Conservation (phyloP, 1,140 invertebrate species). For the Rhizoglyphus robini region DNA sequence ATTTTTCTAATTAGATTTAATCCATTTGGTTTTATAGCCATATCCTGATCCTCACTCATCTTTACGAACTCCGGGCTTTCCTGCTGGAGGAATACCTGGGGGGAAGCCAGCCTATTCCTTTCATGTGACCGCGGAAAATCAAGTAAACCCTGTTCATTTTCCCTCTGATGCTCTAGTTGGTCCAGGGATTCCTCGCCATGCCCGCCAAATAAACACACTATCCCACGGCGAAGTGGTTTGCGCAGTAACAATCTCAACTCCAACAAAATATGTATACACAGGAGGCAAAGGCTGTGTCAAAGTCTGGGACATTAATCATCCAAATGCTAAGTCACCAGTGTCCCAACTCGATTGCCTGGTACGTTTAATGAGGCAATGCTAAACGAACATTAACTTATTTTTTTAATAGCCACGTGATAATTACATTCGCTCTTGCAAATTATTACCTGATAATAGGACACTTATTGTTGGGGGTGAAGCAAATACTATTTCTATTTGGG, state of each 20-base stretch:
- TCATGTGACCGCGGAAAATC: slow-evolving; percentile 67
- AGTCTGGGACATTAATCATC: slow-evolving; percentile 67
- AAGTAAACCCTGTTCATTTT: slow-evolving; percentile 82
- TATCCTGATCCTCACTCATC: slow-evolving; percentile 65
- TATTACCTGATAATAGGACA: slow-evolving; percentile 82
- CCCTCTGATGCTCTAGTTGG: slow-evolving; percentile 80
- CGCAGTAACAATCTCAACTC: slow-evolving; percentile 69
- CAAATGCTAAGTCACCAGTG: slow-evolving; percentile 58
- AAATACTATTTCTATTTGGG: slow-evolving; percentile 89
- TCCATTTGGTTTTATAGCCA: slow-evolving; percentile 25
- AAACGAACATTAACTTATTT: neutral
- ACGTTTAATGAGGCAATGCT: neutral
- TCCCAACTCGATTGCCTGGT: slow-evolving; percentile 83
- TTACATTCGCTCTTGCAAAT: slow-evolving; percentile 91
- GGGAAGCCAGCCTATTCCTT: slow-evolving; percentile 83
- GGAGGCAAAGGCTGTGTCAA: slow-evolving; percentile 97
- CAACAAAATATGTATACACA: slow-evolving; percentile 87
- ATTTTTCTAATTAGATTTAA: neutral
- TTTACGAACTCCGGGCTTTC: slow-evolving; percentile 57
- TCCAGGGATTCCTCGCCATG: slow-evolving; percentile 82
- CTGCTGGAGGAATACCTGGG: slow-evolving; percentile 10
- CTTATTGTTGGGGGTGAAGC: slow-evolving; percentile 93
- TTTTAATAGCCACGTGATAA: slow-evolving; percentile 54
- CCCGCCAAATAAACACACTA: slow-evolving; percentile 73
- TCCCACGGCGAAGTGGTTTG: slow-evolving; percentile 88